A percentile compares a stretch with the other conserved stretches of the same genome.
These are phyloP conservation scores for Aphelocoma coerulescens DNA, from an alignment of 2,113 vertebrate genomes.

Conservation along the genomic window DNA sequence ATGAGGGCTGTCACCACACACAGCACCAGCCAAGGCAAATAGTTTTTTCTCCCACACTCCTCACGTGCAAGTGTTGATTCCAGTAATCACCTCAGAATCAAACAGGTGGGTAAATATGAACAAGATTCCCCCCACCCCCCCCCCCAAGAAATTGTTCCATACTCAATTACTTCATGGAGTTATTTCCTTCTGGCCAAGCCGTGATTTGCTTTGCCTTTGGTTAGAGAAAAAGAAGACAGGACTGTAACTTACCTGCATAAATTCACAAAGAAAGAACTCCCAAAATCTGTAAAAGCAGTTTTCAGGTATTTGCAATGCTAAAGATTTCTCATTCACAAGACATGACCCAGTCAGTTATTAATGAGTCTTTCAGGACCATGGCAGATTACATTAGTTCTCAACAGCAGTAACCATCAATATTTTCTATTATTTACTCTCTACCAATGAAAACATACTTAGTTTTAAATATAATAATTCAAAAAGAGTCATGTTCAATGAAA, in stretches of 20 bases:
- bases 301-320: background rate
- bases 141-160: background rate
- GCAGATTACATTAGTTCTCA: background rate
- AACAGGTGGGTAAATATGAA: constrained; percentile 20
- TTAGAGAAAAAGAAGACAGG: background rate
- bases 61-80: background rate
- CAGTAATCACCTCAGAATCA: background rate
- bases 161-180: background rate
- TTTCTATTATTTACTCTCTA: background rate
- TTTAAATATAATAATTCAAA: background rate
- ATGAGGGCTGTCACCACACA: background rate
- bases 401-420: background rate
- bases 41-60: background rate
- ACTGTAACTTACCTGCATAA: background rate
- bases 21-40: background rate
- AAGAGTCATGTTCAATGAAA: background rate
- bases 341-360: background rate
- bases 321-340: background rate
- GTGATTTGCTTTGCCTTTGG: background rate
- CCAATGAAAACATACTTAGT: background rate
- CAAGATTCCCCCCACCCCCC: fast-evolving
- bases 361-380: background rate
- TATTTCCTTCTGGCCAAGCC: background rate
- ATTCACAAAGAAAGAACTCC: background rate
- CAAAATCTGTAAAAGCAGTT: background rate